Percentiles rank a stretch among this genome's conserved stretches.
Conservation (phyloP, 1,140 invertebrate genomes). For the Drosophila repletoides region DNA sequence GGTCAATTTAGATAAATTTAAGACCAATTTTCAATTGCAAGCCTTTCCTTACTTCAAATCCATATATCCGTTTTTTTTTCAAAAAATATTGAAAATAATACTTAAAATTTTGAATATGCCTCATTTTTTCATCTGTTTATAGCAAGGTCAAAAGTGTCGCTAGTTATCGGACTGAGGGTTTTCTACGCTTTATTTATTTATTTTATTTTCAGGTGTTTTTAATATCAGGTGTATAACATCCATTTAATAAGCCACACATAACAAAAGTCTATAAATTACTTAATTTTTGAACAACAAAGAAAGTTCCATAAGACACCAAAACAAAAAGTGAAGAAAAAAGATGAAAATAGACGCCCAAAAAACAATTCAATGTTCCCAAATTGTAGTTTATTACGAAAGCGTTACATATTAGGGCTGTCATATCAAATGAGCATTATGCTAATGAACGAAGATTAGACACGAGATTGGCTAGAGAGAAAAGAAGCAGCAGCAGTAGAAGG, state of each 20-base stretch:
- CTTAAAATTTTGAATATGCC: no score
- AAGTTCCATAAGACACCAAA: conserved; percentile 43
- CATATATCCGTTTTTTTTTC: no score
- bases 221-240: conserved; percentile 1
- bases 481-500: not conserved
- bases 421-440: conserved; percentile 70
- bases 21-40: no score
- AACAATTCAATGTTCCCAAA: conserved; percentile 14
- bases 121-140: no score
- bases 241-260: conserved; percentile 5
- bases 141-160: no score
- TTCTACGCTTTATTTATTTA: conserved; percentile 8
- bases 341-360: conserved; percentile 9
- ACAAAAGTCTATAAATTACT: conserved; percentile 17
- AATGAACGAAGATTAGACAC: conserved; percentile 56
- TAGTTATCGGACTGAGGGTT: not conserved
- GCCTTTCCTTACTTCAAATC: no score
- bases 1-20: no score
- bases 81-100: no score
- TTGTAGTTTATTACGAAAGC: conserved; percentile 56
- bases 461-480: conserved; percentile 35
- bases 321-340: not conserved
- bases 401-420: conserved; percentile 56
- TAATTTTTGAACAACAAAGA: conserved; percentile 41
- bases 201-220: no score